Conservation (phyloP, 2,797 vertebrate genomes). For the Garrulus glandarius region DNA sequence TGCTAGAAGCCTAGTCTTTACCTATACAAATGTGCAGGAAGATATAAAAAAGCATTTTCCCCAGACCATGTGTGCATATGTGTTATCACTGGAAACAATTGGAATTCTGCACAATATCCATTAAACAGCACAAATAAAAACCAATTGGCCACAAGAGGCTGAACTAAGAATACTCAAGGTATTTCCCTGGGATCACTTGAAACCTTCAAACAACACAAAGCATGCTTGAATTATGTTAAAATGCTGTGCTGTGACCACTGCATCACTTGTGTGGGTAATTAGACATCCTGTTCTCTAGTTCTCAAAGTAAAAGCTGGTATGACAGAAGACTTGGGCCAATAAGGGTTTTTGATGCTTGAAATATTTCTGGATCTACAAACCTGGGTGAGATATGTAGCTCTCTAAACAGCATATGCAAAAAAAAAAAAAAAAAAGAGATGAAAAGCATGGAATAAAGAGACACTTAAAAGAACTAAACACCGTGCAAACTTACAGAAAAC, state of each 20-base stretch:
- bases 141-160: neutral
- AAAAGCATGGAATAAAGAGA: neutral
- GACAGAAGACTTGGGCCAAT: neutral
- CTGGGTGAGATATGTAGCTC: neutral
- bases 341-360: neutral
- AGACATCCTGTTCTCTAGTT: neutral
- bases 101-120: neutral
- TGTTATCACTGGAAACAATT: neutral
- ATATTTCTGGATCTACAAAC: neutral
- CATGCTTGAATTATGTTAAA: neutral
- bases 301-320: neutral
- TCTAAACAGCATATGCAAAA: neutral
- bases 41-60: neutral
- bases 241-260: neutral
- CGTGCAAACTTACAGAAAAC: neutral
- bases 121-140: neutral
- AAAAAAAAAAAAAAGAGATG: neutral
- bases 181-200: neutral
- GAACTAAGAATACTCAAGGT: neutral
- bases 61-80: neutral
- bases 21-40: neutral
- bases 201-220: neutral
- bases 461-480: neutral
- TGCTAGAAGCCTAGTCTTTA: neutral
- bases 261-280: neutral